Percentiles rank a stretch among this genome's conserved stretches.
Evolutionary conservation across 2,888 invertebrate species (phyloP).

Genomic region (Lasioglossum lativentre): DNA sequence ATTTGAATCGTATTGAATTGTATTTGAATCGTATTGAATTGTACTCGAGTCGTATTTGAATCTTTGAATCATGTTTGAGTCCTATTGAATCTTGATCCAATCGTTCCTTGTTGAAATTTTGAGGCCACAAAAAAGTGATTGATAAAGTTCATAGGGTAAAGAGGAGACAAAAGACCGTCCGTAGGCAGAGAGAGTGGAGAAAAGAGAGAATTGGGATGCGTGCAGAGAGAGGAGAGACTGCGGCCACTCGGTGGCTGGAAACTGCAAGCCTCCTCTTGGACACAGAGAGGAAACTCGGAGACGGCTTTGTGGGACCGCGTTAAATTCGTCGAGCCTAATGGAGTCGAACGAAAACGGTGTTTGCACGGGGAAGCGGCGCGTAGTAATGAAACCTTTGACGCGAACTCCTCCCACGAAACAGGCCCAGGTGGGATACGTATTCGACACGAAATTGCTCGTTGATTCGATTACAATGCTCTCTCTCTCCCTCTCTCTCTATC

Average conservation of each 20-base stretch:
- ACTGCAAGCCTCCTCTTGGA: conserved; percentile 43
- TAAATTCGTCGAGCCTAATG: conserved; percentile 64
- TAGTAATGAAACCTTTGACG: conserved; percentile 58
- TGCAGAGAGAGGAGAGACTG: conserved; percentile 15
- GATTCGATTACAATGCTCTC: neutral
- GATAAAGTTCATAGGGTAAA: neutral
- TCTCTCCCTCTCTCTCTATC: neutral
- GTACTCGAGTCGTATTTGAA: no score
- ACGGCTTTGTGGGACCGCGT: conserved; percentile 54
- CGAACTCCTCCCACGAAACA: conserved; percentile 14
- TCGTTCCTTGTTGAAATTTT: no score
- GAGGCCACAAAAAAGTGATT: neutral
- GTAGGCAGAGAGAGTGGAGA: neutral
- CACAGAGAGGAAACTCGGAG: conserved; percentile 36
- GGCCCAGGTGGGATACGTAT: neutral
- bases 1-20: no score
- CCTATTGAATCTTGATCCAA: no score
- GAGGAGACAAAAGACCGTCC: neutral
- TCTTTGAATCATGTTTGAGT: no score
- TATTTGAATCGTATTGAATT: no score
- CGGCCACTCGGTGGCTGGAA: conserved; percentile 47
- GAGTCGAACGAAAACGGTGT: conserved; percentile 57
- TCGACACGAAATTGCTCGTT: conserved; percentile 13
- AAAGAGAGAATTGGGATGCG: neutral
- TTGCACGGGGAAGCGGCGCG: conserved; percentile 22